Conservation (phyloP, 2,113 vertebrate genomes). For the Tupaia chinensis region DNA sequence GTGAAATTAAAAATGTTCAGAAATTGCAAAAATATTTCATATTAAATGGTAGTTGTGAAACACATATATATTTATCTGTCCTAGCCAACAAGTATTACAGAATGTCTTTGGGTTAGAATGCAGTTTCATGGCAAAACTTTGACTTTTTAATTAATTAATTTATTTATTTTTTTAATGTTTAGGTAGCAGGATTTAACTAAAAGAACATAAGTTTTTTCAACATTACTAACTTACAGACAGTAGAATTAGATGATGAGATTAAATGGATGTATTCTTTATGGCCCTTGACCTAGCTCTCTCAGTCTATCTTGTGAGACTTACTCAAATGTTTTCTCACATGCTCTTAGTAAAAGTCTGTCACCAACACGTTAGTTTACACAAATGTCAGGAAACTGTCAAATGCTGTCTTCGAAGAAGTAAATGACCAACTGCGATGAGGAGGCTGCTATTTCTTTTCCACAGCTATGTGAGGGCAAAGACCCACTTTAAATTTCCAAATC, state of each 20-base stretch:
- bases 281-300: neutral
- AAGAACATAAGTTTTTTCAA: neutral
- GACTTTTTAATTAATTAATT: neutral
- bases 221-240: neutral
- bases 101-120: neutral
- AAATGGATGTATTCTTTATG: neutral
- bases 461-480: neutral
- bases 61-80: neutral
- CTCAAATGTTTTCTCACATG: conserved; percentile 1
- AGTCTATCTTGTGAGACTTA: neutral
- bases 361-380: neutral
- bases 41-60: neutral
- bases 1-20: conserved; percentile 40
- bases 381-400: conserved; percentile 7
- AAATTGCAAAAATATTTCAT: neutral
- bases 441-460: neutral
- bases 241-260: neutral
- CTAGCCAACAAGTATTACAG: neutral
- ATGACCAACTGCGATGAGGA: neutral
- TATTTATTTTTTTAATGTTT: neutral
- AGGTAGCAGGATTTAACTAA: neutral
- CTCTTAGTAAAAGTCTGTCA: neutral
- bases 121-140: neutral
- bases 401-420: conserved; percentile 7
- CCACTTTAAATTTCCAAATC: conserved; percentile 31